These are phyloP conservation scores for Lampris incognitus DNA, from an alignment of 2,113 vertebrate genomes.

Conservation along the genomic window DNA sequence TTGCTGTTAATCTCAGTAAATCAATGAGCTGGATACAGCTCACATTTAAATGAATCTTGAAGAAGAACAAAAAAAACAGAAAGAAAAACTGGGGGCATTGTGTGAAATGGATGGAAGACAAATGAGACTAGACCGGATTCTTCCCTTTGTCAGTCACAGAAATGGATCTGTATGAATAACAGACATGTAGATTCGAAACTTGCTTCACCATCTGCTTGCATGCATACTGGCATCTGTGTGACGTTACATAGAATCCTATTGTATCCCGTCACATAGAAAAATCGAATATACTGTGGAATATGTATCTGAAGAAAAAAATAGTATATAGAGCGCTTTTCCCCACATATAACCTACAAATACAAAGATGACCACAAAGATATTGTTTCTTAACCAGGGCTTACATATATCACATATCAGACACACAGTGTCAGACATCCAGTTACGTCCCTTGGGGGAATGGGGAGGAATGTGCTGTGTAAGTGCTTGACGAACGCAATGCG, in stretches of 20 bases:
- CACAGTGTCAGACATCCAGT: constrained; percentile 2
- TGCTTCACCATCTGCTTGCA: constrained; percentile 17
- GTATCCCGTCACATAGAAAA: constrained; percentile 40
- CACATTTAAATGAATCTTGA: constrained; percentile 30
- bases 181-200: constrained; percentile 18
- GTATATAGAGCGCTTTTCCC: neutral
- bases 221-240: constrained; percentile 35
- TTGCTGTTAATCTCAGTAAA: constrained; percentile 24
- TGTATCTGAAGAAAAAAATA: neutral
- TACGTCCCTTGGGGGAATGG: constrained; percentile 13
- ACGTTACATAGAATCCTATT: neutral
- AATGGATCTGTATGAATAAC: constrained; percentile 29
- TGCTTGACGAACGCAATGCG: constrained; percentile 10
- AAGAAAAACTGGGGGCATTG: constrained; percentile 24
- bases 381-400: neutral
- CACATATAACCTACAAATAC: too few relatives aligned
- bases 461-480: constrained; percentile 40
- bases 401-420: constrained; percentile 6
- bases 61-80: too few relatives aligned
- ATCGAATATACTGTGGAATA: neutral
- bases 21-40: too few relatives aligned
- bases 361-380: neutral
- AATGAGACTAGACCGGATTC: constrained; percentile 1
- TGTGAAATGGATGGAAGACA: constrained; percentile 18
- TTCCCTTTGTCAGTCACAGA: constrained; percentile 30